phyloP scores from a whole-genome alignment of 2,113 vertebrate genomes.

The Cettia cetti region DNA sequence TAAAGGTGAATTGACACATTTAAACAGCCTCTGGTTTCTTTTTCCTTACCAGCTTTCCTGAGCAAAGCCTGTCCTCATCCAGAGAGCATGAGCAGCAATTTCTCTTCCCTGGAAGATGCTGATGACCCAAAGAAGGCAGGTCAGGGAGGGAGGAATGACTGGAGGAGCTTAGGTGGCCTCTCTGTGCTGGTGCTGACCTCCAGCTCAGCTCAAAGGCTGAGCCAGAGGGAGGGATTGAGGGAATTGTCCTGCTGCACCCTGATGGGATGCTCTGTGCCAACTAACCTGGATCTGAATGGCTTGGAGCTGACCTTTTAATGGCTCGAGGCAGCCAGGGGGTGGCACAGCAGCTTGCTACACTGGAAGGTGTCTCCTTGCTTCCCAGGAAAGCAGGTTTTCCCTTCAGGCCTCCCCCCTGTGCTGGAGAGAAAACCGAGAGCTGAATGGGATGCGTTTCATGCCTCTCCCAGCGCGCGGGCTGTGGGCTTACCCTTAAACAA shows the following conservation, averaged over 20 bases:
- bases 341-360: not conserved
- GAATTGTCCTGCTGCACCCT: not conserved
- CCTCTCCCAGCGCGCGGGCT: not conserved
- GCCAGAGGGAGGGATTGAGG: not conserved
- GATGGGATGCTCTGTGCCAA: not conserved
- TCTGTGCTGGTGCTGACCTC: not conserved
- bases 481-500: not conserved
- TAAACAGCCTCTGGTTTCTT: constrained; percentile 42
- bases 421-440: not conserved
- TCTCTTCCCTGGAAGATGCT: not conserved
- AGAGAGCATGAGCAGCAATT: not conserved
- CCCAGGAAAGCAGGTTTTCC: not conserved
- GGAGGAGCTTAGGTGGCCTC: not conserved
- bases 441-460: not conserved
- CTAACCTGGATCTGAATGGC: not conserved
- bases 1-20: constrained; percentile 70
- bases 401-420: not conserved
- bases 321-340: not conserved
- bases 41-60: not conserved
- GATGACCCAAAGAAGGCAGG: not conserved
- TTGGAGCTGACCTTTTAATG: not conserved
- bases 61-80: not conserved
- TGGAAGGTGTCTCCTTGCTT: not conserved
- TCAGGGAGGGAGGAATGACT: not conserved
- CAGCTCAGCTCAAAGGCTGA: not conserved